These are phyloP conservation scores for Heteromyza rotundicornis DNA, from an alignment of 2,888 invertebrate genomes.

Conservation along the genomic window DNA sequence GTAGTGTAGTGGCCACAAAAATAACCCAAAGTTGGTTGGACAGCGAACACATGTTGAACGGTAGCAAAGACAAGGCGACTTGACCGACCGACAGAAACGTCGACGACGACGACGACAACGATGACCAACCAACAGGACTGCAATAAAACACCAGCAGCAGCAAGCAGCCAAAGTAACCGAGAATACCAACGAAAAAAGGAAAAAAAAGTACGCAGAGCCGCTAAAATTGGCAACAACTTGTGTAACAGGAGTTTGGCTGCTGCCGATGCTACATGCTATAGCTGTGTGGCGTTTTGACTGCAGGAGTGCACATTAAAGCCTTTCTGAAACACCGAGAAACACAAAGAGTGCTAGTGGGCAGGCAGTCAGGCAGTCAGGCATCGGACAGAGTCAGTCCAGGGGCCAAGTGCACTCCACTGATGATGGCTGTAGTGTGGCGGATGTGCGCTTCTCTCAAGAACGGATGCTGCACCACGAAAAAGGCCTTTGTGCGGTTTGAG, in stretches of 20 bases:
- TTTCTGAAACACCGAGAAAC: not conserved
- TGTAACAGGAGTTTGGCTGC: conserved; percentile 4
- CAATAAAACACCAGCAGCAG: conserved; percentile 18
- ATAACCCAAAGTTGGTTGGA: conserved; percentile 1
- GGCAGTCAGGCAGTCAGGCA: not conserved
- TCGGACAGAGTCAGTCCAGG: not conserved
- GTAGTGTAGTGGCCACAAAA: conserved; percentile 6
- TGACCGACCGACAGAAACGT: not conserved
- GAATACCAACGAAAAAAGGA: not conserved
- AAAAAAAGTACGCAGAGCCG: conserved; percentile 2
- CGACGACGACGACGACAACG: not conserved
- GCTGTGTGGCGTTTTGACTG: too few species aligned
- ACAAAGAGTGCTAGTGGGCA: not conserved
- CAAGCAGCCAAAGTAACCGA: conserved; percentile 1
- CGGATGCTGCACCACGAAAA: not conserved
- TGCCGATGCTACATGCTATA: not conserved
- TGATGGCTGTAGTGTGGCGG: too few species aligned
- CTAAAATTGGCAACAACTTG: conserved; percentile 21
- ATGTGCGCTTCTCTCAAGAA: not conserved
- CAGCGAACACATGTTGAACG: conserved; percentile 35
- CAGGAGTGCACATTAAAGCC: not conserved
- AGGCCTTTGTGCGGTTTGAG: not conserved
- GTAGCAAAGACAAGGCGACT: conserved; percentile 33
- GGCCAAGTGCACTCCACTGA: not conserved
- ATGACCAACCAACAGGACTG: not conserved